These are phyloP conservation scores for Cheirogaleus medius DNA, from an alignment of 2,113 vertebrate genomes.

Conservation along the genomic window DNA sequence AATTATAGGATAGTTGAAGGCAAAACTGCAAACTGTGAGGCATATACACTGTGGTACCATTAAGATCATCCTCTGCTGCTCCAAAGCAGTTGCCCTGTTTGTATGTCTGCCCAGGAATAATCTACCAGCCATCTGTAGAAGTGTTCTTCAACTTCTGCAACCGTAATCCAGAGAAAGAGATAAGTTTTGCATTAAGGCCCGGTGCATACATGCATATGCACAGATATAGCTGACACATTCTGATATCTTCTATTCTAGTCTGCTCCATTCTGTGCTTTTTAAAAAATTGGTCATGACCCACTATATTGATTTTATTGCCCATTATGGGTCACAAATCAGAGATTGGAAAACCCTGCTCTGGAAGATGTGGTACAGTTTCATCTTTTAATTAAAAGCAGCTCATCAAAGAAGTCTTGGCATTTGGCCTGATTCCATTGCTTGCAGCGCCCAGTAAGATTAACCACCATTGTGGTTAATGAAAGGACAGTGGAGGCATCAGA, in stretches of 20 bases:
- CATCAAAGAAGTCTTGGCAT: not conserved
- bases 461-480: not conserved
- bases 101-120: not conserved
- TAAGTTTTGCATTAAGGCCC: not conserved
- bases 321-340: not conserved
- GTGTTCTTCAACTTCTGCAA: not conserved
- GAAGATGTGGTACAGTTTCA: not conserved
- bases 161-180: not conserved
- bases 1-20: not conserved
- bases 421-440: constrained; percentile 8
- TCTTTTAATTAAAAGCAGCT: constrained; percentile 38
- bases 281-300: not conserved
- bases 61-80: not conserved
- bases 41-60: not conserved
- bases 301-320: not conserved
- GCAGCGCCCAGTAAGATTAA: not conserved
- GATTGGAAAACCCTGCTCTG: not conserved
- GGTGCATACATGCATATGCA: not conserved
- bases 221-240: not conserved
- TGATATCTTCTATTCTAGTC: not conserved
- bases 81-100: not conserved
- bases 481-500: not conserved
- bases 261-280: not conserved
- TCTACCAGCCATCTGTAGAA: not conserved
- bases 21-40: not conserved